A percentile compares a stretch with the other conserved stretches of the same genome.
phyloP scores from a whole-genome alignment of 2,113 vertebrate genomes.

The Meriones unguiculatus region DNA sequence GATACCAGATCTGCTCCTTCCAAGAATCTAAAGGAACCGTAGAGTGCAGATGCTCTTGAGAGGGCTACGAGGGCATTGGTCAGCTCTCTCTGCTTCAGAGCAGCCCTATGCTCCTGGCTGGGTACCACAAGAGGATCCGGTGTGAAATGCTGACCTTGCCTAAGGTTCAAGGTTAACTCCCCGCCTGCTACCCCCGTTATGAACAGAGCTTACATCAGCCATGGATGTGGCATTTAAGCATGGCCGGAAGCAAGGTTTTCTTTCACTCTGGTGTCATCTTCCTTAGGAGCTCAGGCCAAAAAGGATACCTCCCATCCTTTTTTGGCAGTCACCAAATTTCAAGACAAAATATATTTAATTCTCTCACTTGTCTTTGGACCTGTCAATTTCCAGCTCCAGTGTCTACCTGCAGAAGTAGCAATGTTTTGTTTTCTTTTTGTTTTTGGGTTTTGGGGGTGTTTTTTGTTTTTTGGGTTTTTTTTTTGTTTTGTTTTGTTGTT shows the following conservation, averaged over 20 bases:
- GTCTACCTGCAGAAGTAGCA: not conserved
- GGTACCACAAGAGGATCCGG: fast-evolving
- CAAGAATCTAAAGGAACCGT: not conserved
- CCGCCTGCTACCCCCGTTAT: not conserved
- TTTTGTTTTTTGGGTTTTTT: not conserved
- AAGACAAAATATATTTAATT: not conserved
- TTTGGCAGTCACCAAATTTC: not conserved
- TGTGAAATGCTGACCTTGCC: not conserved
- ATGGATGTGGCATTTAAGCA: not conserved
- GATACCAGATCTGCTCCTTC: not conserved
- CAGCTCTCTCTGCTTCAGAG: not conserved
- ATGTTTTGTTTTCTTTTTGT: too few species aligned
- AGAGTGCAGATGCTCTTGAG: not conserved
- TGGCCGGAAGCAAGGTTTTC: fast-evolving
- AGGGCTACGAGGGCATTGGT: too few species aligned
- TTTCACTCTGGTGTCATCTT: not conserved
- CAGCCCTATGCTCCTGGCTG: fast-evolving
- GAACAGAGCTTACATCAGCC: not conserved
- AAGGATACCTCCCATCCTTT: fast-evolving
- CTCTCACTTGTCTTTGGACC: not conserved
- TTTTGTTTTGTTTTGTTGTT: not conserved
- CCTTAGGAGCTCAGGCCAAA: not conserved
- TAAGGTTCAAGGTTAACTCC: not conserved
- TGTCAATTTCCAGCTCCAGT: not conserved
- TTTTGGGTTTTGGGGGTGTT: not conserved